Evolutionary conservation across 2,797 vertebrate genomes (phyloP).

Genomic region (Crenichthys baileyi): DNA sequence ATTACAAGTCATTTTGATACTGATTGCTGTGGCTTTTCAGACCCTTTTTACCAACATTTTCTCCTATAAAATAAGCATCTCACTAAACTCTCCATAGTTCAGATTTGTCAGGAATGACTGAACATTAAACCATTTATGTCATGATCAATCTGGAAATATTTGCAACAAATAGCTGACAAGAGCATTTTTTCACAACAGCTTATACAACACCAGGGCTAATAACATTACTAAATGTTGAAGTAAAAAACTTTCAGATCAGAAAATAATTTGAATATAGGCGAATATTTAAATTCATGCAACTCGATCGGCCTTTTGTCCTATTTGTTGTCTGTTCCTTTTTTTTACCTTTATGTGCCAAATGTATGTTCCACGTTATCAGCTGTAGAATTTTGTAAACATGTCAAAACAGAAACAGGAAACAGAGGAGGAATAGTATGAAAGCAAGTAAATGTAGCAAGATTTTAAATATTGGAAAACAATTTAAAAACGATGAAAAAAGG

Average conservation of each 20-base stretch:
- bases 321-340: background rate
- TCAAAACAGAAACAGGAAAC: background rate
- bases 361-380: background rate
- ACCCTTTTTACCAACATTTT: background rate
- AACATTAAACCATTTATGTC: background rate
- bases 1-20: background rate
- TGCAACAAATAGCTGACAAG: background rate
- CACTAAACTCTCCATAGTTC: background rate
- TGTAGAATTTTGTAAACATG: background rate
- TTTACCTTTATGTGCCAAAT: background rate
- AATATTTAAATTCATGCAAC: background rate
- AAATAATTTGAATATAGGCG: background rate
- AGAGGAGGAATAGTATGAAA: background rate
- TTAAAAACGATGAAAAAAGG: background rate
- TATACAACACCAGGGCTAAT: background rate
- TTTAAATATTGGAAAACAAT: background rate
- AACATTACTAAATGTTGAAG: background rate
- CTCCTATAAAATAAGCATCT: background rate
- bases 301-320: background rate
- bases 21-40: background rate
- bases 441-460: background rate
- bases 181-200: background rate
- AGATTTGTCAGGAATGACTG: background rate
- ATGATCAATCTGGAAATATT: background rate
- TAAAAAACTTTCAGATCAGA: background rate